A percentile compares a stretch with the other conserved stretches of the same genome.
Evolutionary conservation across 2,797 vertebrate genomes (phyloP).

Genomic region (Takifugu rubripes): DNA sequence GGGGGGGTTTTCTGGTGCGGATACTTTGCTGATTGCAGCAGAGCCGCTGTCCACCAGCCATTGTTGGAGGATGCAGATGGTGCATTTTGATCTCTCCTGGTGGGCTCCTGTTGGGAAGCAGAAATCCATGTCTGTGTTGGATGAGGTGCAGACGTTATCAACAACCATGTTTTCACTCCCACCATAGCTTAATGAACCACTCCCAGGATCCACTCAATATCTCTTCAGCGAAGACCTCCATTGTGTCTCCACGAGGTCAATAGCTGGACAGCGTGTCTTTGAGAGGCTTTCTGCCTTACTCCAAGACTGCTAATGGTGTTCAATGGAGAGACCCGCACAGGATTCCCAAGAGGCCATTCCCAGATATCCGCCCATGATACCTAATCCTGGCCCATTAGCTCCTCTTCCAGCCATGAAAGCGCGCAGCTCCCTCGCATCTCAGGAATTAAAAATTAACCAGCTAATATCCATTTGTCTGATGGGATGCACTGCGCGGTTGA

Average conservation of each 20-base stretch:
- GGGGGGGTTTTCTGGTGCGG: constrained; percentile 30
- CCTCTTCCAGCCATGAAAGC: constrained; percentile 71
- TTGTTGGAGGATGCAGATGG: constrained; percentile 25
- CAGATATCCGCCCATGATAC: constrained; percentile 79
- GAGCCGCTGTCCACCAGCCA: background rate
- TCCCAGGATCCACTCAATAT: constrained; percentile 69
- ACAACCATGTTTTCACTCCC: constrained; percentile 57
- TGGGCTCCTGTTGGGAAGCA: constrained; percentile 38
- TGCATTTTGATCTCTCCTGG: constrained; percentile 39
- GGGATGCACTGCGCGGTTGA: constrained; percentile 67
- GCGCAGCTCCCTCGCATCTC: constrained; percentile 68
- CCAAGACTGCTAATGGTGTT: constrained; percentile 73
- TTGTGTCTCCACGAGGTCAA: constrained; percentile 72
- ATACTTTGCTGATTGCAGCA: constrained; percentile 35
- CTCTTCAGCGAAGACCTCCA: constrained; percentile 56
- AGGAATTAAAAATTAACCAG: constrained; percentile 84
- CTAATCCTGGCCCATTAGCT: constrained; percentile 79
- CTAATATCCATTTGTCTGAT: constrained; percentile 81
- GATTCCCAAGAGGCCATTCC: constrained; percentile 68
- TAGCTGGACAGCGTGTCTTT: constrained; percentile 74
- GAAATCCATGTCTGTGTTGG: constrained; percentile 56
- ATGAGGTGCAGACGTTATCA: constrained; percentile 50
- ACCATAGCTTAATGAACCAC: constrained; percentile 68
- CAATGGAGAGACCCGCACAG: constrained; percentile 68
- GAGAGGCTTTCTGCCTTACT: constrained; percentile 72